Conservation (phyloP, 2,797 vertebrate species). For the Momotus momota region DNA sequence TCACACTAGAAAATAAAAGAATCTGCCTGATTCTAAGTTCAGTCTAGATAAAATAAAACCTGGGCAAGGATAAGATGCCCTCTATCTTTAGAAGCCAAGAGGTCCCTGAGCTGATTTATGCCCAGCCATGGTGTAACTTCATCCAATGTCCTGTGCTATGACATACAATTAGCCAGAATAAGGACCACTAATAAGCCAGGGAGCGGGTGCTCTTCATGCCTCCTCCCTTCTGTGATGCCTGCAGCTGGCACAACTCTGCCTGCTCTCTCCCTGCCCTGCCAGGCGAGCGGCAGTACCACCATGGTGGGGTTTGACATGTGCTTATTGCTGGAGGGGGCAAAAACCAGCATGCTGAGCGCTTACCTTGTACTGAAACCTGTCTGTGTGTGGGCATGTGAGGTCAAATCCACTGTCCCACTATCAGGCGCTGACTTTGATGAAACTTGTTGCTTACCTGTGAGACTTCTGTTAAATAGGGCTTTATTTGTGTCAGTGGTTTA, state of each 20-base stretch:
- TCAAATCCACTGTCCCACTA: no score
- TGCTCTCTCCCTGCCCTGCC: not conserved
- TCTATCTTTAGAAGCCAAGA: not conserved
- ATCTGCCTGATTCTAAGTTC: not conserved
- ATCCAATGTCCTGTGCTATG: not conserved
- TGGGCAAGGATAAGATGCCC: not conserved
- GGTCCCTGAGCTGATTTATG: not conserved
- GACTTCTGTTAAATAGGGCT: not conserved
- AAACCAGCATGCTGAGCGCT: accelerated
- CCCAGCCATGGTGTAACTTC: not conserved
- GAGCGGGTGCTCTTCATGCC: not conserved
- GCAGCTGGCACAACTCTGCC: not conserved
- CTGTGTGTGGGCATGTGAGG: accelerated
- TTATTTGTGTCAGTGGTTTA: not conserved
- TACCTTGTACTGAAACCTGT: not conserved
- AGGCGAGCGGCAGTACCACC: accelerated
- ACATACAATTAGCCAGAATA: not conserved
- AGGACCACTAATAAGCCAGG: not conserved
- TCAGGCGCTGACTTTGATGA: not conserved
- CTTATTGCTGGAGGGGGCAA: not conserved
- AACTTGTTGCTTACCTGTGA: not conserved
- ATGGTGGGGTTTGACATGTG: not conserved
- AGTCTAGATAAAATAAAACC: not conserved
- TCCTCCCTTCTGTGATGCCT: not conserved
- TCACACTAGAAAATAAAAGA: conserved; percentile 12